These are phyloP conservation scores for Oscheius sp. DNA, from an alignment of 2,888 invertebrate genomes.

Conservation along the genomic window DNA sequence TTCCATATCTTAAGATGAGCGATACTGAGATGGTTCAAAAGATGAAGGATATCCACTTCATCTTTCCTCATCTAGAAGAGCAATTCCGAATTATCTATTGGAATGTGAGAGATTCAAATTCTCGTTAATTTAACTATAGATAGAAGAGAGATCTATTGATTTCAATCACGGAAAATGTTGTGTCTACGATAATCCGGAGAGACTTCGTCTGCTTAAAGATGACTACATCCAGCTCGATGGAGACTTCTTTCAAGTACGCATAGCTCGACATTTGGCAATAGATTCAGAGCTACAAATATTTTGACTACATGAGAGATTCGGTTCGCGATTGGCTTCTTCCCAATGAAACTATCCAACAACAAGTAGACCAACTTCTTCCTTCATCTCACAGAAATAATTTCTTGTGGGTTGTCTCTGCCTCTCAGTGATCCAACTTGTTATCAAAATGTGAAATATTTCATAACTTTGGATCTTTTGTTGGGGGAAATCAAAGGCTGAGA, in stretches of 20 bases:
- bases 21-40: not conserved
- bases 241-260: not conserved
- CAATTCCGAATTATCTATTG: constrained; percentile 12
- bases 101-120: not conserved
- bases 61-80: constrained; percentile 5
- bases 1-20: not conserved
- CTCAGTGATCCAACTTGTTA: too few relatives aligned
- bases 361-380: not conserved
- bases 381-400: not conserved
- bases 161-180: constrained; percentile 6
- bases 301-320: not conserved
- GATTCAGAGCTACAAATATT: constrained; percentile 11
- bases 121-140: not conserved
- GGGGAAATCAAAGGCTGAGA: too few relatives aligned
- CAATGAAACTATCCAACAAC: not conserved
- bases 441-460: too few relatives aligned
- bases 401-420: too few relatives aligned
- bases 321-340: constrained; percentile 14
- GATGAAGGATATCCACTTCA: not conserved
- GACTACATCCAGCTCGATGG: not conserved
- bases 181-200: constrained; percentile 9
- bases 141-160: not conserved
- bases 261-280: too few relatives aligned
- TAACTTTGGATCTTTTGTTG: too few relatives aligned
- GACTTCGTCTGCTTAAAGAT: not conserved